Evolutionary conservation across 37 sponge, comb jelly and placozoan genomes (phyloP).

Genomic region (Axinella damicornis): DNA sequence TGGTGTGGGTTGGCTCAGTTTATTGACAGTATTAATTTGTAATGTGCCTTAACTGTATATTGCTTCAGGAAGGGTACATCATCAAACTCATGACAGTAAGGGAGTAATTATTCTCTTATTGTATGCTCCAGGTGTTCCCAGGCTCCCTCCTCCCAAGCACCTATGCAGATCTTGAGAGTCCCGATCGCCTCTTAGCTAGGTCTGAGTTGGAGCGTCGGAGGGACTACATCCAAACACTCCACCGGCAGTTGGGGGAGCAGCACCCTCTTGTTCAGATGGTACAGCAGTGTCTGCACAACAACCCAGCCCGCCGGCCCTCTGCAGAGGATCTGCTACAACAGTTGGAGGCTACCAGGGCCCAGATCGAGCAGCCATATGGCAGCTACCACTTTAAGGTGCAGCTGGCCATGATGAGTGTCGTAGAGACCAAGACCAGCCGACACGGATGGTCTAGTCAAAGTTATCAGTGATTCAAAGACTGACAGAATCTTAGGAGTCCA

Average conservation of each 20-base stretch:
- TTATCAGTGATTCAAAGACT: conserved; percentile 86
- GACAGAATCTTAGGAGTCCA: conserved; percentile 93
- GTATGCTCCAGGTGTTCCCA: too few relatives aligned
- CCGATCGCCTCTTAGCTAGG: conserved; percentile 39
- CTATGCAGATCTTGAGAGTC: conserved; percentile 41
- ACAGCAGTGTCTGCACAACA: too few relatives aligned
- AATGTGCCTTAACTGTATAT: too few relatives aligned
- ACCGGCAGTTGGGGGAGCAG: too few relatives aligned
- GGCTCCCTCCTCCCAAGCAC: conserved; percentile 7
- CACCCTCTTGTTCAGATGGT: too few relatives aligned
- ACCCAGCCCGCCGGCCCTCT: too few relatives aligned
- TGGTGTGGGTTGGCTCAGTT: too few relatives aligned
- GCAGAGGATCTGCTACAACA: too few relatives aligned
- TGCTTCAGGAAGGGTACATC: too few relatives aligned
- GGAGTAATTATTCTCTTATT: too few relatives aligned
- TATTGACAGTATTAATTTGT: too few relatives aligned
- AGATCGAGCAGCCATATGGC: conserved; percentile 6
- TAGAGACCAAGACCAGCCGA: conserved; percentile 57
- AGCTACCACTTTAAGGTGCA: neutral
- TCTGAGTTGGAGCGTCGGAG: conserved; percentile 49
- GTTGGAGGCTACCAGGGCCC: conserved; percentile 19
- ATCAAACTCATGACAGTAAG: too few relatives aligned
- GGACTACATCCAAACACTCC: conserved; percentile 23
- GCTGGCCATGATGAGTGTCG: neutral
- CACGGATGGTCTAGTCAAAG: conserved; percentile 95